These are phyloP conservation scores for roundworm (Caenorhabditis elegans) DNA, from an alignment of 1,140 invertebrate species.

Conservation along the genomic window DNA sequence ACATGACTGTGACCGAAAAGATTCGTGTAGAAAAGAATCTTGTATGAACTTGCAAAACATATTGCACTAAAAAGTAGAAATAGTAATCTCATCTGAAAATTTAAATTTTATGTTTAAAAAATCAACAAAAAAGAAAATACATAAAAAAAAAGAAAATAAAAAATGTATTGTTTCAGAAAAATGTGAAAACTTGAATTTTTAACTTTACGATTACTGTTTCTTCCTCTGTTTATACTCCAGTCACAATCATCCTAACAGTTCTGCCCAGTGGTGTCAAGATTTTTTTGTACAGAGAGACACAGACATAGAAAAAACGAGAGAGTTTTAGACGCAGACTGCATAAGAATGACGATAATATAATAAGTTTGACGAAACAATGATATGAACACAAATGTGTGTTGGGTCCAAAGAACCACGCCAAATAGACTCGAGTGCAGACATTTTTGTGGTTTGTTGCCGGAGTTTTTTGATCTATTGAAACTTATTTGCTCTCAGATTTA, in stretches of 20 bases:
- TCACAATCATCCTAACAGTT: neutral
- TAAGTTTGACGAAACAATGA: neutral
- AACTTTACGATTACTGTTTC: no score
- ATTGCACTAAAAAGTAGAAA: neutral
- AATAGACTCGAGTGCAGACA: no score
- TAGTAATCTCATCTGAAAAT: slow-evolving; percentile 10
- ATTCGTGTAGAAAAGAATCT: slow-evolving; percentile 9
- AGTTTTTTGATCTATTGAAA: no score
- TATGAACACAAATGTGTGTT: neutral
- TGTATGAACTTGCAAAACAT: neutral
- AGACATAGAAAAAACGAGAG: neutral
- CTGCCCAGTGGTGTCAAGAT: slow-evolving; percentile 13
- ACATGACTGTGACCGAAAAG: slow-evolving; percentile 42
- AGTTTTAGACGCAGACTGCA: neutral
- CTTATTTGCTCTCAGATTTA: no score
- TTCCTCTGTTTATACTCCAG: neutral
- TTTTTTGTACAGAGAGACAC: neutral
- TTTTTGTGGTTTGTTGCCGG: no score
- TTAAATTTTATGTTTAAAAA: no score
- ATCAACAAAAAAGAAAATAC: no score
- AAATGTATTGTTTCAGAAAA: no score
- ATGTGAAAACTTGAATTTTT: no score
- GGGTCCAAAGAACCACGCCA: no score
- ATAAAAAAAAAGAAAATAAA: neutral
- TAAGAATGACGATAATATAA: neutral